Evolutionary conservation across 1,140 invertebrate genomes (phyloP).

Genomic region (Zaprionus kolodkinae): DNA sequence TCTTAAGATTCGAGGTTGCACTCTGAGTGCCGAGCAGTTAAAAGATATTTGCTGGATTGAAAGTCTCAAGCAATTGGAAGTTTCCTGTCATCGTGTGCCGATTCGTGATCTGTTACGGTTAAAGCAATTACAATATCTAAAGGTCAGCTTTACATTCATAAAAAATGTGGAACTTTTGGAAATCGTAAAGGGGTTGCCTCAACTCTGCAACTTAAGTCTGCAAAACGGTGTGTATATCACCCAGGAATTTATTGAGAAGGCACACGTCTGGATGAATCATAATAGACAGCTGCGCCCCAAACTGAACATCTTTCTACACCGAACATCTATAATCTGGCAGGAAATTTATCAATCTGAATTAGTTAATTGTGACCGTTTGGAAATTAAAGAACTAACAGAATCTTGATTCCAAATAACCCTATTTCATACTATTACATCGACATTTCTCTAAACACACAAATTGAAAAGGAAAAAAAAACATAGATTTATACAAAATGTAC

Average conservation of each 20-base stretch:
- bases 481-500: too few species aligned
- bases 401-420: not conserved
- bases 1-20: not conserved
- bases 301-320: not conserved
- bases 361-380: not conserved
- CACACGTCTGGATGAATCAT: not conserved
- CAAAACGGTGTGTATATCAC: not conserved
- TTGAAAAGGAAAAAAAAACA: too few species aligned
- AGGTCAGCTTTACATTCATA: not conserved
- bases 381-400: not conserved
- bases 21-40: not conserved
- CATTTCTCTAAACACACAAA: not conserved
- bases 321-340: not conserved
- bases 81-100: not conserved
- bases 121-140: not conserved
- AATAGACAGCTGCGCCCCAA: not conserved
- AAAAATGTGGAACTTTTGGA: not conserved
- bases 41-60: not conserved
- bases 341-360: not conserved
- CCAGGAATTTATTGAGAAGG: not conserved
- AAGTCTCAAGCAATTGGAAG: not conserved
- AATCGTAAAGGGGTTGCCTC: not conserved
- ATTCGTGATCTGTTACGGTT: not conserved
- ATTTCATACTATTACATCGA: accelerated
- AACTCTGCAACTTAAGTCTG: not conserved